Base-by-base conservation (phyloP, 2,888 invertebrate species). In the Cerastoderma edule region DNA sequence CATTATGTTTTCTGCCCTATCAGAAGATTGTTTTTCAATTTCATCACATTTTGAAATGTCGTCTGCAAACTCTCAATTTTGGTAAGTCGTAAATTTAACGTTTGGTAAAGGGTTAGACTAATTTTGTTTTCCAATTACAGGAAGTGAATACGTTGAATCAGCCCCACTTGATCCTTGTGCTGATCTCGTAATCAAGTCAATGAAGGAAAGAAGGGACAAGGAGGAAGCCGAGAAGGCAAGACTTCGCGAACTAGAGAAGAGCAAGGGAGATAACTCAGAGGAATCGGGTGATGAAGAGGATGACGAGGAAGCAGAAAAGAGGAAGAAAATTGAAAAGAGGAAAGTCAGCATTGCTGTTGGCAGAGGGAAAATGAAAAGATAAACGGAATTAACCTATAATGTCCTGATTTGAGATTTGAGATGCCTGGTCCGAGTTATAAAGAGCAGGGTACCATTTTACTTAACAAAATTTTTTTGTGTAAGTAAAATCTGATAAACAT, bases 141-240 rank as follows among this genome's bases (percentile, higher is more conserved):
- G 89, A n/a, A 88, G 82, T 76, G 87, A 87, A 48, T 84, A 78
- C 75, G 87, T 89, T 4, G 90, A 90, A 64, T 72, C 73, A 16
- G 87, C 89, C 6, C 90, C 90, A 8, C 76, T 90, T 48, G 82
- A 84, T 30, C 83, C 84, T 0, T 89, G 89, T 83, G 86, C 86
- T 33, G 83, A 87, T 30, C 80, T 90, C 27, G 89, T 89, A 27
- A 87, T 88, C 8, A 80, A 84, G 10, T 85, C 87, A 32, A 78
- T 75, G 50, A 73, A 78, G 39, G 88, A 87, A 24, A 83, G 87
- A 60, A 71, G 84, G 30, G 64, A 83, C 54, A 83, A 78, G 67
- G 88, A 87, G 67, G 75, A 74, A 32, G 69, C 22, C 27, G 78
- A 81, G 27, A 80, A 69, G n/a, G 70, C 74, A 8, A 75, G 69